These are phyloP conservation scores for Pterocles gutturalis DNA, from an alignment of 2,113 vertebrate genomes.

Conservation along the genomic window DNA sequence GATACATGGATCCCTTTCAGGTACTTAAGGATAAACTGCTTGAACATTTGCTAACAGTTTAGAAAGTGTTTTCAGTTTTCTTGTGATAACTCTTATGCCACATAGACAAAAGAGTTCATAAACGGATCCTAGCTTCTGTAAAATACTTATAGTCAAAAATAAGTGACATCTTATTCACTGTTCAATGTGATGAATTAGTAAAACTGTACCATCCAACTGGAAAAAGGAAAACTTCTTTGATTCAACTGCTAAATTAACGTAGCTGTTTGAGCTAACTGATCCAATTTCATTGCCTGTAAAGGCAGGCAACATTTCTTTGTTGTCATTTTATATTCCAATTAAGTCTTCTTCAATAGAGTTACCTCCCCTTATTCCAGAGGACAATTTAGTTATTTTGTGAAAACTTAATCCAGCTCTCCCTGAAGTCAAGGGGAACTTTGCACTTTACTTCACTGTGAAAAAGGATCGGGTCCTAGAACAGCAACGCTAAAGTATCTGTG, in stretches of 20 bases:
- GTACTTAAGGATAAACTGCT: neutral
- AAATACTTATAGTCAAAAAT: neutral
- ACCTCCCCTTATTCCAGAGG: neutral
- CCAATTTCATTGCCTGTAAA: conserved; percentile 12
- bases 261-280: neutral
- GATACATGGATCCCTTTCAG: neutral
- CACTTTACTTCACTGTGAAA: conserved; percentile 42
- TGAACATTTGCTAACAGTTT: neutral
- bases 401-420: conserved; percentile 32
- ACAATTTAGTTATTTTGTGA: conserved; percentile 32
- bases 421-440: conserved; percentile 39
- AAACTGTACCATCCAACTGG: neutral
- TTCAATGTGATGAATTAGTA: neutral
- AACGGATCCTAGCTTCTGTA: neutral
- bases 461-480: conserved; percentile 4
- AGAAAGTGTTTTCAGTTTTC: neutral
- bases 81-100: neutral
- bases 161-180: neutral
- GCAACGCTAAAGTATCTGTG: neutral
- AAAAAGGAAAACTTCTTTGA: neutral
- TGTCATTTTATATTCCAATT: conserved; percentile 28
- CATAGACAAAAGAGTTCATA: neutral
- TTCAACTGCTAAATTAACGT: neutral
- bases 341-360: conserved; percentile 26
- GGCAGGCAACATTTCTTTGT: conserved; percentile 5